Evolutionary conservation across 1,140 invertebrate species (phyloP), one percentile per base, ranked within the genome.

Genomic region (Cataglyphis hispanica): DNA sequence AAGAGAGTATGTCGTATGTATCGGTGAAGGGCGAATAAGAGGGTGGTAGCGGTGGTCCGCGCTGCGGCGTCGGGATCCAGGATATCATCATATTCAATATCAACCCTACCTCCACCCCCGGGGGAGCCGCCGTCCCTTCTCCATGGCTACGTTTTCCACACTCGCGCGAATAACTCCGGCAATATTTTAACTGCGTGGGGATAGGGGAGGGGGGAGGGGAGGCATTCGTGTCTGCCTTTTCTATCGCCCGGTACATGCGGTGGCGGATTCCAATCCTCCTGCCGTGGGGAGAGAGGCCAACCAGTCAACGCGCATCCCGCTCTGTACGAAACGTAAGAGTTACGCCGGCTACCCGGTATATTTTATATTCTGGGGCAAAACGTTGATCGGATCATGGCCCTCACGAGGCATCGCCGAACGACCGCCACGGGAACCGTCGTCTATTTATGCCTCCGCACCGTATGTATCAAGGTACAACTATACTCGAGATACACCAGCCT

Each of bases 1-100:
- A 22, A 84, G 53, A 66, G 89, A 63, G 83, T 46, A 85, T 87
- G 80, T 83, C 58, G 75, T 80, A 86, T 66, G 89, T 85, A 89
- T 67, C 77, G 74, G 74, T 46, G 69, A 50, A 40, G 89, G 87
- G 87, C 89, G 91, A 91, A 91, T 91, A 92, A 92, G 92, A 91
- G 92, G 90, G 92, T 92, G 87, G 75, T 84, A 67, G 88, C 89
- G 85, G 85, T 86, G 80, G 91, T 90, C 87, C 87, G 84, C 89
- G 84, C 89, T 86, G 88, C 92, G 89, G 88, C 87, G 85, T 84
- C 63, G 89, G 46, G 88, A 91, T 93, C 86, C 91, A 88, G 91
- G 90, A 93, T 93, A 93, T 93, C 92, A 91, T 93, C 92, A 91
- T 93, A 93, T 93, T 93, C 91, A 92, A 93, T 93, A 93, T 93